Base-by-base conservation (phyloP, 2,888 invertebrate genomes). In the Tetheella fluctuosa region DNA sequence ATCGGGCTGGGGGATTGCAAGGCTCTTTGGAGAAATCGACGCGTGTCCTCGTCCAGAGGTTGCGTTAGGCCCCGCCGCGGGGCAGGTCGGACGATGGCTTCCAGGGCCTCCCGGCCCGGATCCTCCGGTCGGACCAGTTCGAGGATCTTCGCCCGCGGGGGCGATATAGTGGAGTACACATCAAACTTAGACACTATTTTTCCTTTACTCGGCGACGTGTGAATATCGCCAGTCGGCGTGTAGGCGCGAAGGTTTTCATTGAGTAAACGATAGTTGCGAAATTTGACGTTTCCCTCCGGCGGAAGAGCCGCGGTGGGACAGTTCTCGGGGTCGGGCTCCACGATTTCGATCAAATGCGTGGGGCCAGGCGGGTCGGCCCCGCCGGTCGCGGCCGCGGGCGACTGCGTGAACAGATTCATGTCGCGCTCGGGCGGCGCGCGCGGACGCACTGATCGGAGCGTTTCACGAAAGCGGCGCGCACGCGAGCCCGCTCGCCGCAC, bases 41-140 rank as follows among this genome's bases (percentile, higher is more conserved):
- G 78, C 7, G 92, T 87, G 71, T 92, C 92, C 17, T 91, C 91
- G 63, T 91, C 91, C 6, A 90, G 73, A 0, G 92, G 91, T 10
- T 87, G 79, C 23, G 83, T 71, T 20, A 90, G 82, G 7, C 89
- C 90, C 2, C 91, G 84, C 8, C 92, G 83, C 12, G 90, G 86
- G 15, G 85, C 79, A 0, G 93, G 90, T 62, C 88, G 76, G 54
- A 93, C 91, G 61, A 93, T 92, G 17, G 89, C 92, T 69, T 90
- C 91, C 54, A 93, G 78, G 28, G 88, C 84, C 10, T 90, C 91
- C 3, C 86, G 80, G 0, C 89, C 92, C 0, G 90, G 88, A 59
- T 91, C 90, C 53, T 85, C 89, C 0, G 90, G 89, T 25, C 89
- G 76, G 54, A 93, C 79, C 34, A 93, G 81, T 66, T 89, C 88